These are phyloP conservation scores for Bombus impatiens DNA, from an alignment of 1,140 invertebrate genomes.

Conservation along the genomic window DNA sequence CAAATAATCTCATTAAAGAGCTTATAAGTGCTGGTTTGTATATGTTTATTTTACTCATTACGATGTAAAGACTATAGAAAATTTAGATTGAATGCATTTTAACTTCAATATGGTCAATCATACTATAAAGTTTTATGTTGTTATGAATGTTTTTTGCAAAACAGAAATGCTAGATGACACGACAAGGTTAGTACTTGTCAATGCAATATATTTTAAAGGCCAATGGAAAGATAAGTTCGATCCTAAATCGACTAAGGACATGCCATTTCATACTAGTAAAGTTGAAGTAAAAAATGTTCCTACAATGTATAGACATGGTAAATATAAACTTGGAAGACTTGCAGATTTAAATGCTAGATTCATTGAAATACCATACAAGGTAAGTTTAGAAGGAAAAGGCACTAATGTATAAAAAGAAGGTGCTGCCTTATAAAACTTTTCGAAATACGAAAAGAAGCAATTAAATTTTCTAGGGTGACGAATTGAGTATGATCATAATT, in stretches of 20 bases:
- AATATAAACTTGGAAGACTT: slow-evolving; percentile 75
- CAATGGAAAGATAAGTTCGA: slow-evolving; percentile 89
- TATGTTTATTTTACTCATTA: too few relatives aligned
- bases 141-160: too few relatives aligned
- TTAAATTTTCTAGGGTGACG: slow-evolving; percentile 75
- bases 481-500: slow-evolving; percentile 85
- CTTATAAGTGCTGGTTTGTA: too few relatives aligned
- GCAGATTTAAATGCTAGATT: slow-evolving; percentile 77
- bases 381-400: slow-evolving; percentile 35
- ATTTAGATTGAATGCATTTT: too few relatives aligned
- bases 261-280: slow-evolving; percentile 83
- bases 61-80: too few relatives aligned
- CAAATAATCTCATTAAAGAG: too few relatives aligned
- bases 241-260: background rate
- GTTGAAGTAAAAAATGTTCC: slow-evolving; percentile 75
- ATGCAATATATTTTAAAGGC: slow-evolving; percentile 95
- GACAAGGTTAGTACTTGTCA: slow-evolving; percentile 88
- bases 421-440: background rate
- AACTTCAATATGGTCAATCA: background rate
- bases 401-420: background rate
- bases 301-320: slow-evolving; percentile 82
- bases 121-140: background rate
- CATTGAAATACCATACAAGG: slow-evolving; percentile 84
- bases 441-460: too few relatives aligned
- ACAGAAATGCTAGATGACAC: slow-evolving; percentile 79